phyloP scores from a whole-genome alignment of 2,113 vertebrate genomes.

The Noctilio leporinus region DNA sequence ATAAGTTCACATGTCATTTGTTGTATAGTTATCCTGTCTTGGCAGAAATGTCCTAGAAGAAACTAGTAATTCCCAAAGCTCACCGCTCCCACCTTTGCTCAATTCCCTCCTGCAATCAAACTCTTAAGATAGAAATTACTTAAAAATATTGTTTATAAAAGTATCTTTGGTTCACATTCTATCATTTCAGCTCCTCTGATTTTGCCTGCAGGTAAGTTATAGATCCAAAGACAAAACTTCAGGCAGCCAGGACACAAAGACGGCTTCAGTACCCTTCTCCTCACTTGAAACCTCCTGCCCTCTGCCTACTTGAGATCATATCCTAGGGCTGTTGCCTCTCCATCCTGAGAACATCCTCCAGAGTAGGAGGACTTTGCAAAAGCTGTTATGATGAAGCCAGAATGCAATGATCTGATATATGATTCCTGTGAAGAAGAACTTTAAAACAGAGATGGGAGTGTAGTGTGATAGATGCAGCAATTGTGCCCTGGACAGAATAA shows the following conservation, averaged over 20 bases:
- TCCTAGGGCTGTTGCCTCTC: not conserved
- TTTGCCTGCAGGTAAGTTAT: not conserved
- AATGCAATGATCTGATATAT: not conserved
- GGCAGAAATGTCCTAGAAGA: not conserved
- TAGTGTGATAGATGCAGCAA: not conserved
- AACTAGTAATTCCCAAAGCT: not conserved
- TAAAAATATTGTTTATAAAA: not conserved
- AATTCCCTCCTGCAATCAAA: not conserved
- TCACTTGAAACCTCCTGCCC: too few relatives aligned
- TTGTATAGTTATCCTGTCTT: not conserved
- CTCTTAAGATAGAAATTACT: not conserved
- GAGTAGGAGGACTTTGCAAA: not conserved
- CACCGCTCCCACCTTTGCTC: too few relatives aligned
- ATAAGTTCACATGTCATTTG: not conserved
- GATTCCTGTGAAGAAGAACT: not conserved
- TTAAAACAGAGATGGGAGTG: not conserved
- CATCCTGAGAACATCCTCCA: not conserved
- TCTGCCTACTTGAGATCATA: too few relatives aligned
- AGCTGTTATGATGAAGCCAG: not conserved
- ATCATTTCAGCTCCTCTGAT: not conserved
- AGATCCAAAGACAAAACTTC: not conserved
- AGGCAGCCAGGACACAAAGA: not conserved
- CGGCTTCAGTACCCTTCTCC: fast-evolving
- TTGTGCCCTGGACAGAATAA: too few relatives aligned
- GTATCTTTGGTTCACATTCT: not conserved